Evolutionary conservation across 2,797 vertebrate genomes (phyloP).

Genomic region (Urophycis tenuis): DNA sequence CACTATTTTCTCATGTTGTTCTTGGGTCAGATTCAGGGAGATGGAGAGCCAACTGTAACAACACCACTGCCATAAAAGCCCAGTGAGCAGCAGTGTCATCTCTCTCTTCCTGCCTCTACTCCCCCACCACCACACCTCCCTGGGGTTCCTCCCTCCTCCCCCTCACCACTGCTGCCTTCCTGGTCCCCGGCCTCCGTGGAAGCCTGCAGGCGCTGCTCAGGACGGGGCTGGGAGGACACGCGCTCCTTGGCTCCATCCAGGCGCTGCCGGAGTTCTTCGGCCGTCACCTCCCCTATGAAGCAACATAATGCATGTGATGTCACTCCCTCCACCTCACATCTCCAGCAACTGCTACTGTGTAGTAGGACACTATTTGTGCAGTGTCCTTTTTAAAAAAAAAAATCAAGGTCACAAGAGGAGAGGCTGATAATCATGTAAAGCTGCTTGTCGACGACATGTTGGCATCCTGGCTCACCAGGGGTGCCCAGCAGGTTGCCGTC

Average conservation of each 20-base stretch:
- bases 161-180: slow-evolving; percentile 61
- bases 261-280: slow-evolving; percentile 86
- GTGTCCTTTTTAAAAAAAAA: neutral
- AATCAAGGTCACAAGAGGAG: neutral
- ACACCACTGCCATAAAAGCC: neutral
- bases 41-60: neutral
- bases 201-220: slow-evolving; percentile 64
- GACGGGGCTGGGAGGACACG: slow-evolving; percentile 72
- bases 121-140: slow-evolving; percentile 45
- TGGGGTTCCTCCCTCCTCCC: slow-evolving; percentile 44
- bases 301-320: neutral
- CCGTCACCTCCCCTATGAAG: slow-evolving; percentile 87
- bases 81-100: neutral
- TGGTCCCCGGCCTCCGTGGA: slow-evolving; percentile 66
- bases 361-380: neutral
- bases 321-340: neutral
- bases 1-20: neutral
- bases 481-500: slow-evolving; percentile 91
- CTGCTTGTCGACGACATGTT: neutral
- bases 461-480: slow-evolving; percentile 73
- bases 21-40: neutral
- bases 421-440: neutral
- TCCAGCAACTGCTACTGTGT: neutral
- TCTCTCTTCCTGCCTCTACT: slow-evolving; percentile 28
- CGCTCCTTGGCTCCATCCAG: slow-evolving; percentile 84